Base-by-base conservation (phyloP, 2,113 vertebrate species). In the Amphilophus citrinellus region DNA sequence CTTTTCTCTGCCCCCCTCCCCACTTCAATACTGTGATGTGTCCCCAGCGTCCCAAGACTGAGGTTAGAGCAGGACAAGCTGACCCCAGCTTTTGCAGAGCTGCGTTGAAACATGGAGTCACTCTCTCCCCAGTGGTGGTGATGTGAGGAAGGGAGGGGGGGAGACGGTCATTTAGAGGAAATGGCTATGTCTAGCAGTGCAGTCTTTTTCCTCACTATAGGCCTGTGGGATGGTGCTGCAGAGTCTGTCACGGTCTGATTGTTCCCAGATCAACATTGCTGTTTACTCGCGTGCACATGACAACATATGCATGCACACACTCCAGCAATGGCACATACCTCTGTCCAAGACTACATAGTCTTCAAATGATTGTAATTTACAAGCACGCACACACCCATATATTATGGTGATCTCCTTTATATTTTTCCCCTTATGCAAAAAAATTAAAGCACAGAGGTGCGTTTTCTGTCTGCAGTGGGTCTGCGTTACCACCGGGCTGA, bases 221-320 rank as follows among this genome's bases (percentile, higher is more conserved):
- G 84, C 87, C 85, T 85, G 85, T 88, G 84, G 90, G 90, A 92
- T 90, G 89, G 71, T 86, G 87, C 87, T 88, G 89, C 92, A 89
- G 87, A 89, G 88, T 91, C 84, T 87, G 93, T 93, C 93, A 93
- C 83, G 85, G 88, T 93, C 92, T 91, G 87, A 90, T 92, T 92
- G 84, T 39, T 93, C 88, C 85, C 87, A 90, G 83, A 87, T 87
- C 80, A 84, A 63, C 82, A 68, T 24, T 2, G 57, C 79, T 76
- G 84, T 91, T 90, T 88, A 83, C 85, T 59, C 1, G 5, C 35
- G 3, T 61, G 86, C 82, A 24, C 10, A 30, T 24, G 11, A 61
- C 56, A 60, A 27, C 47, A 76, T 78, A 77, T 24, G 77, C 15
- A 47, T 2, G 47, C 84, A 77, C 10, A 50, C 24, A 50, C 35